These are phyloP conservation scores for Hoplostethus atlanticus DNA, from an alignment of 2,797 vertebrate species.

Conservation along the genomic window DNA sequence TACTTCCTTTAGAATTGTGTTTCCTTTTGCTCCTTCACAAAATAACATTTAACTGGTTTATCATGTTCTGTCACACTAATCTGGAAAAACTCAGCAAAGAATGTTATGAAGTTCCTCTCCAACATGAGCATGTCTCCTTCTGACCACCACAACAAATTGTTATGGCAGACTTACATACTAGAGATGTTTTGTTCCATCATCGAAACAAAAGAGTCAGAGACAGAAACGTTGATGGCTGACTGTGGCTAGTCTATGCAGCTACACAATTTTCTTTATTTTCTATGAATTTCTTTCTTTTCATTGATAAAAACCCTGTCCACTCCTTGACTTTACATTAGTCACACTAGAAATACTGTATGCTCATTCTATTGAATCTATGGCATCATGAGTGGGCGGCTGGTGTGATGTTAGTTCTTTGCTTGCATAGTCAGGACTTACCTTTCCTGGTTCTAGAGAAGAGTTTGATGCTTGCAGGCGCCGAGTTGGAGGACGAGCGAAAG, in stretches of 20 bases:
- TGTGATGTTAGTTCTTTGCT: neutral
- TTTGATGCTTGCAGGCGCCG: slow-evolving; percentile 91
- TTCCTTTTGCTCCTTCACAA: slow-evolving; percentile 9
- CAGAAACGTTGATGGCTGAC: too few species aligned
- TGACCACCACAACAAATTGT: too few species aligned
- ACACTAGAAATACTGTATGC: neutral
- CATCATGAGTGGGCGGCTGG: neutral
- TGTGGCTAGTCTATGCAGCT: too few species aligned
- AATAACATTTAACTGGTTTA: neutral
- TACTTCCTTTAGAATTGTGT: slow-evolving; percentile 27
- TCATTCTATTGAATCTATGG: neutral
- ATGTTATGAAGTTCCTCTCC: too few species aligned
- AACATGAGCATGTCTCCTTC: neutral
- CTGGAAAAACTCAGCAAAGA: neutral
- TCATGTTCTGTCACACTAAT: neutral
- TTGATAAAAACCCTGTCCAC: neutral
- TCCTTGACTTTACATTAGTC: neutral
- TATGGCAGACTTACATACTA: neutral
- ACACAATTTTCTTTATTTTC: neutral
- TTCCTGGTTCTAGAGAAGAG: slow-evolving; percentile 95
- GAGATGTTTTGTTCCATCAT: neutral
- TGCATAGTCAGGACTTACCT: slow-evolving; percentile 86
- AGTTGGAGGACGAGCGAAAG: slow-evolving; percentile 93
- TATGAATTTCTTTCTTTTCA: neutral
- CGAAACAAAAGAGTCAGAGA: too few species aligned